Base-by-base conservation (phyloP, 2,113 vertebrate species). In the Platysteira castanea region DNA sequence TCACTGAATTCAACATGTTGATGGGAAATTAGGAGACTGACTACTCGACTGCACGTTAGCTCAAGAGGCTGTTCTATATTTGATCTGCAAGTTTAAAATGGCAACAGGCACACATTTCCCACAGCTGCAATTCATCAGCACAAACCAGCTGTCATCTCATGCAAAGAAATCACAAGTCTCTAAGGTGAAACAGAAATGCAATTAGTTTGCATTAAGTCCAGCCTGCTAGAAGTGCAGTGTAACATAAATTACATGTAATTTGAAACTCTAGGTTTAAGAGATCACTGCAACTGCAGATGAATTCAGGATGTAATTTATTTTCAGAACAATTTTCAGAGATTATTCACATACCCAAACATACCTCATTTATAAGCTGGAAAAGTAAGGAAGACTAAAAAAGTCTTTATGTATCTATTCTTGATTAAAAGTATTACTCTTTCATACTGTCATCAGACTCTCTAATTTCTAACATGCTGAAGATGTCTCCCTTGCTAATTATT, bases 141-240 rank as follows among this genome's bases (percentile, higher is more conserved):
- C 92, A 90, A 95, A 97, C 47, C 96, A 96, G 96, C 95, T 96
- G 95, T 94, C 96, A 94, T 84, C 93, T 95, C 92, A 87, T 78
- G 92, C 94, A 91, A 91, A 92, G 94, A 96, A 96, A 96, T 91
- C 84, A 84, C 49, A 89, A 95, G 64, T 96, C 96, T 96, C 95
- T 64, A 93, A 95, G 95, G 93, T 95, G 93, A 96, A 95, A 91
- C 77, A 93, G 81, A 96, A 96, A 89, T 93, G 86, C 92, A 97
- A 97, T 95, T 96, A 96, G 91, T 91, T 94, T 93, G 90, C 95
- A 93, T 94, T 94, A 96, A 91, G 95, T 92, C 92, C 95, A 95
- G 92, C 84, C 89, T 87, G 65, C 84, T 91, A 82, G 49, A 92
- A 94, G 91, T 47, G 89, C 93, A 89, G 84, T 12, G 1, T 73